A percentile compares a stretch with the other conserved stretches of the same genome.
These are phyloP conservation scores for Labroides dimidiatus DNA, from an alignment of 2,797 vertebrate species.

Conservation along the genomic window DNA sequence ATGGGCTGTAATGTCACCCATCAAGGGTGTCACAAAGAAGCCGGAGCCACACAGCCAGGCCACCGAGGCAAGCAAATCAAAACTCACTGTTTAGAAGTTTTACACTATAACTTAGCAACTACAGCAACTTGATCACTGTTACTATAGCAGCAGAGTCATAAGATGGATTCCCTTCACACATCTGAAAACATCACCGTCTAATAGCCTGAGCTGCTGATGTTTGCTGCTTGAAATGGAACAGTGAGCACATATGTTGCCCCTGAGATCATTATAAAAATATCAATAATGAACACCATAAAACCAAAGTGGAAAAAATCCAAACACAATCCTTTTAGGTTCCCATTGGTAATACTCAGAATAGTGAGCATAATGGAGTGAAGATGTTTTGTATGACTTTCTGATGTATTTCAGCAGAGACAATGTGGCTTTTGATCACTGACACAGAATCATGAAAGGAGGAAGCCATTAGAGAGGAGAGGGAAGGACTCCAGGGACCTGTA, in stretches of 20 bases:
- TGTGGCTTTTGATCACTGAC: constrained; percentile 58
- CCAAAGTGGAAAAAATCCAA: constrained; percentile 29
- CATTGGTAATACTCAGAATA: constrained; percentile 33
- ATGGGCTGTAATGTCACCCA: constrained; percentile 40
- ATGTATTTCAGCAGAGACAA: constrained; percentile 34
- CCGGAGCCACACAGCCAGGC: constrained; percentile 9
- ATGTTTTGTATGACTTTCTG: constrained; percentile 37
- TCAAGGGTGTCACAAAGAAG: constrained; percentile 32
- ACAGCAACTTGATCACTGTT: constrained; percentile 43
- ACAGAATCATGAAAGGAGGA: constrained; percentile 36
- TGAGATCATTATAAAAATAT: constrained; percentile 41
- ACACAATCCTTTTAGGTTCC: constrained; percentile 38
- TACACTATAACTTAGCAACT: constrained; percentile 49
- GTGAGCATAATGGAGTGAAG: constrained; percentile 48
- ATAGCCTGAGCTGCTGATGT: constrained; percentile 21
- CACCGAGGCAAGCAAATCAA: constrained; percentile 34
- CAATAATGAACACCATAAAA: constrained; percentile 40
- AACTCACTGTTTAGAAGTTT: constrained; percentile 36
- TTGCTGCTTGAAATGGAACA: constrained; percentile 37
- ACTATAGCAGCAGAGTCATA: constrained; percentile 58
- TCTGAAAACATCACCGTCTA: constrained; percentile 33
- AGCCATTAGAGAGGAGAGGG: constrained; percentile 43
- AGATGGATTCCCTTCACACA: constrained; percentile 27
- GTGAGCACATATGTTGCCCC: constrained; percentile 31
- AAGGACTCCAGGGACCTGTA: constrained; percentile 29